phyloP scores from a whole-genome alignment of 2,113 vertebrate species.

The Hyla sarda region DNA sequence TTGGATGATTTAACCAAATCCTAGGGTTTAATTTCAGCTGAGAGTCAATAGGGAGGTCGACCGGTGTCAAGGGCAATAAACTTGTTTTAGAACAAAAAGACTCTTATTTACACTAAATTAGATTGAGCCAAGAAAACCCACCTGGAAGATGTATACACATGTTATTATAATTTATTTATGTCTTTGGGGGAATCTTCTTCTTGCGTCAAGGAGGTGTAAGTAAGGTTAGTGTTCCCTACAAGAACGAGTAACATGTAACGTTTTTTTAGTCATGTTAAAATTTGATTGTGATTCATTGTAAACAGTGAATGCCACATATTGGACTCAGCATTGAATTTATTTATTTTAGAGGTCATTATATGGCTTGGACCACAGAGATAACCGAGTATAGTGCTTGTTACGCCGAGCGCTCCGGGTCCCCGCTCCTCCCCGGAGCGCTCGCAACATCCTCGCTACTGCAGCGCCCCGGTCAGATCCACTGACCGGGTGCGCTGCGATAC shows the following conservation, averaged over 20 bases:
- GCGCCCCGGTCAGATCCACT: too few relatives aligned
- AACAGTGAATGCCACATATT: not conserved
- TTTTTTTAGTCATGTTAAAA: not conserved
- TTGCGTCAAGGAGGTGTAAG: not conserved
- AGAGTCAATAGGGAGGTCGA: not conserved
- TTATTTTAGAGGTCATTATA: not conserved
- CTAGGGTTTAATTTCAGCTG: not conserved
- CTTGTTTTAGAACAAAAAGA: not conserved
- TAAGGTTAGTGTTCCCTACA: not conserved
- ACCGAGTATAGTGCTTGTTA: too few relatives aligned
- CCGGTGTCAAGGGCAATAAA: slow-evolving; percentile 15
- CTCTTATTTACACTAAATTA: slow-evolving; percentile 14
- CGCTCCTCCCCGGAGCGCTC: too few relatives aligned
- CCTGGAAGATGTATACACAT: not conserved
- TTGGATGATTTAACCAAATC: not conserved
- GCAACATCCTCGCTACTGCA: too few relatives aligned
- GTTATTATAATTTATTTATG: not conserved
- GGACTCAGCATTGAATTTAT: not conserved
- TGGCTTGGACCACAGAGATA: too few relatives aligned
- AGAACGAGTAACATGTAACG: not conserved
- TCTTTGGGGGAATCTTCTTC: slow-evolving; percentile 14
- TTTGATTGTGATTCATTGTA: not conserved
- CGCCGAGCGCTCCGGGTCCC: too few relatives aligned
- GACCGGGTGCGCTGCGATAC: too few relatives aligned
- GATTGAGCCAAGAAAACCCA: slow-evolving; percentile 5